A percentile compares a stretch with the other conserved stretches of the same genome.
These are phyloP conservation scores for Euproctis similis DNA, from an alignment of 2,888 invertebrate species.

Conservation along the genomic window DNA sequence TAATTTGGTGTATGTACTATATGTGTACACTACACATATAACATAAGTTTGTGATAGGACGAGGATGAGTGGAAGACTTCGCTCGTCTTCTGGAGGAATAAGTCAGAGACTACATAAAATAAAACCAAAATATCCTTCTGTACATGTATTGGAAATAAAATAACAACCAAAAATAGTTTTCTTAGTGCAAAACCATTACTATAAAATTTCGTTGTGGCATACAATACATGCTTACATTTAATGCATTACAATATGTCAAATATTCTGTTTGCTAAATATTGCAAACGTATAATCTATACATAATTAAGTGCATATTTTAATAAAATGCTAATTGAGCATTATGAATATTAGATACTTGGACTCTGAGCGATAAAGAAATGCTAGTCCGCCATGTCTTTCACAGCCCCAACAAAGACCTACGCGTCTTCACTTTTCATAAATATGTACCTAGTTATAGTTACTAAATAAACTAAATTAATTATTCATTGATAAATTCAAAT, in stretches of 20 bases:
- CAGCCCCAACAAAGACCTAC: slow-evolving; percentile 3
- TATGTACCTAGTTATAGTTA: no score
- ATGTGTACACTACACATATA: no score
- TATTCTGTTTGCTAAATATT: slow-evolving; percentile 12
- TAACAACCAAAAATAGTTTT: slow-evolving; percentile 49
- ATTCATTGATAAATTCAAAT: no score
- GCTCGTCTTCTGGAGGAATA: no score
- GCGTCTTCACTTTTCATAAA: not conserved
- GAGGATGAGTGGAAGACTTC: no score
- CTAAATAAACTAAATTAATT: no score
- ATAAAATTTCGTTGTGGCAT: slow-evolving; percentile 22
- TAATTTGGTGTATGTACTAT: no score
- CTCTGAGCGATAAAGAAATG: slow-evolving; percentile 4
- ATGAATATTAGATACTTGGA: slow-evolving; percentile 8
- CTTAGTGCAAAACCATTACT: slow-evolving; percentile 32
- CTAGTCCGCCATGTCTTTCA: slow-evolving; percentile 5
- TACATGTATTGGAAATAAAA: slow-evolving; percentile 24
- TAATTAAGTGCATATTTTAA: slow-evolving; percentile 12
- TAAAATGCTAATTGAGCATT: slow-evolving; percentile 20
- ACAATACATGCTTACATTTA: slow-evolving; percentile 6
- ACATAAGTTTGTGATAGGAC: no score
- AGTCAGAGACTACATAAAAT: no score
- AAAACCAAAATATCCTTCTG: not conserved
- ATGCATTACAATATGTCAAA: slow-evolving; percentile 19
- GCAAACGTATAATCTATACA: slow-evolving; percentile 3